Evolutionary conservation across 2,797 vertebrate species (phyloP).

Genomic region (Phalloptychus januarius): DNA sequence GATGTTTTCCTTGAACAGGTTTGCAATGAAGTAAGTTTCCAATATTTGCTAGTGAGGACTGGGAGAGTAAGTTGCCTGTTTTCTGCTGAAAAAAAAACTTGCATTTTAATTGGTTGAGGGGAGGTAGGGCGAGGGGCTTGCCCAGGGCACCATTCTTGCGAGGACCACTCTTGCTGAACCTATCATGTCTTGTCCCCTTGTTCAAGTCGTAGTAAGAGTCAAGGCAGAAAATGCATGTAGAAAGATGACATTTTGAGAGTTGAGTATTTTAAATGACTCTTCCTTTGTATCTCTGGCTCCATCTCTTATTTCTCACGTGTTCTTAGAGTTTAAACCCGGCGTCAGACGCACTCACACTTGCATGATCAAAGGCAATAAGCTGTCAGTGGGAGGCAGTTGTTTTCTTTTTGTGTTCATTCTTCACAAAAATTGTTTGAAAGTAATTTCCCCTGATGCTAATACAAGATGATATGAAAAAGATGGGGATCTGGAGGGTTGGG

Average conservation of each 20-base stretch:
- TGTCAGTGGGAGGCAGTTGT: constrained; percentile 10
- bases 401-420: constrained; percentile 6
- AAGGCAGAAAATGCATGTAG: no score
- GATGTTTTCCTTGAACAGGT: no score
- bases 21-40: no score
- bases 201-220: background rate
- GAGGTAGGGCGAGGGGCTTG: fast-evolving
- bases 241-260: background rate
- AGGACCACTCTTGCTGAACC: no score
- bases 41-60: no score
- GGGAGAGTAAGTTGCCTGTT: no score
- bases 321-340: background rate
- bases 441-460: constrained; percentile 44
- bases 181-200: background rate
- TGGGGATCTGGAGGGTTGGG: background rate
- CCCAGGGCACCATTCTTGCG: no score
- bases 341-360: background rate
- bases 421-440: constrained; percentile 14
- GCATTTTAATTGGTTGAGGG: no score
- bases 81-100: no score
- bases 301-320: background rate
- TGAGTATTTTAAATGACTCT: background rate
- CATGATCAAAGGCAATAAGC: constrained; percentile 17
- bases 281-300: no score
- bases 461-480: constrained; percentile 7